A percentile compares a stretch with the other conserved stretches of the same genome.
phyloP scores from a whole-genome alignment of 2,113 vertebrate genomes.

The Pituophis catenifer region DNA sequence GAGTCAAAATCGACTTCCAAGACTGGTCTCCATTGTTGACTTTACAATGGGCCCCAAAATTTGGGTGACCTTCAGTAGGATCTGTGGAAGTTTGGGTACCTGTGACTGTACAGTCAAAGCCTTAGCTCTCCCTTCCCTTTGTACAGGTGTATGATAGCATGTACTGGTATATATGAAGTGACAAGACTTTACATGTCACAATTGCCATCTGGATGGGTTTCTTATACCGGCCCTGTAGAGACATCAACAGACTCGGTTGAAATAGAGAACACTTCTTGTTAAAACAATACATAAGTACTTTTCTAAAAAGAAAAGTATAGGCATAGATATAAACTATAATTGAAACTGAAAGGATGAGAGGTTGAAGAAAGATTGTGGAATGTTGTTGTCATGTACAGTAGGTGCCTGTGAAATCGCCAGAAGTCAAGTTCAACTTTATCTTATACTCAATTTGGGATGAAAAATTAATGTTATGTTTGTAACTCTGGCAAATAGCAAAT shows the following conservation, averaged over 20 bases:
- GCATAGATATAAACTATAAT: not conserved
- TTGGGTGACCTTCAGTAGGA: not conserved
- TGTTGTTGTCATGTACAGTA: not conserved
- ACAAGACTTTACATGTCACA: not conserved
- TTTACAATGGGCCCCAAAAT: not conserved
- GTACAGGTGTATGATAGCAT: not conserved
- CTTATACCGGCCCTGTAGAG: not conserved
- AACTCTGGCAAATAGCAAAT: not conserved
- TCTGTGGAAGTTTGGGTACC: not conserved
- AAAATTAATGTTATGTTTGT: not conserved
- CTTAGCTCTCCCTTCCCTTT: not conserved
- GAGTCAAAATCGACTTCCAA: not conserved
- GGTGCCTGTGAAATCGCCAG: not conserved
- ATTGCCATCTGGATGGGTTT: not conserved
- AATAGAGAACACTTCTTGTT: not conserved
- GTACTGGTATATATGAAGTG: not conserved
- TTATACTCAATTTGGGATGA: not conserved
- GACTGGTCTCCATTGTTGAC: not conserved
- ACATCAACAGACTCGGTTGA: not conserved
- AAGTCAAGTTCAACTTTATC: not conserved
- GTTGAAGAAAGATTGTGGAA: not conserved
- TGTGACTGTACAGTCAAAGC: not conserved
- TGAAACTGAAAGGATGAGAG: conserved; percentile 6
- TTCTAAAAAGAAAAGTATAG: not conserved
- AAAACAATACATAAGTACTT: not conserved